Percentiles rank a stretch among this genome's conserved stretches.
Conservation (phyloP, 2,797 vertebrate genomes). For the Pipistrellus kuhlii region DNA sequence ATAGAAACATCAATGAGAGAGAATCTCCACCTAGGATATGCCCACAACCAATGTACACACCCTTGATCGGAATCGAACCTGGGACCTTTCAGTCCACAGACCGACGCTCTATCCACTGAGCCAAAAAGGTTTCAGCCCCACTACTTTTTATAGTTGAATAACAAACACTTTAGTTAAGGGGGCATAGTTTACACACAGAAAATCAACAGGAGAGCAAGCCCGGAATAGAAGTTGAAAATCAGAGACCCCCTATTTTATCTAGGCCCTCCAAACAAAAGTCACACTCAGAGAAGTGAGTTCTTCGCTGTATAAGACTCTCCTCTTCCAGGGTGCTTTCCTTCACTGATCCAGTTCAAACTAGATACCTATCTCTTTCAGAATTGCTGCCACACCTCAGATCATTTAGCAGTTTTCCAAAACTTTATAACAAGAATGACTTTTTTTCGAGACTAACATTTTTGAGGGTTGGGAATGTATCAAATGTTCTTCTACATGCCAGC, state of each 20-base stretch:
- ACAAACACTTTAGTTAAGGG: not conserved
- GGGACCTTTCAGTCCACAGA: too few species aligned
- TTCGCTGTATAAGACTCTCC: not conserved
- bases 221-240: not conserved
- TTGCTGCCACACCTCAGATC: not conserved
- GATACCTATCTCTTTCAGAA: not conserved
- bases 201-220: not conserved
- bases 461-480: not conserved
- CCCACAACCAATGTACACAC: too few species aligned
- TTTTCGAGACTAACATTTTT: not conserved
- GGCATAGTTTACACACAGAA: not conserved
- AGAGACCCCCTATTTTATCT: not conserved
- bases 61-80: too few species aligned
- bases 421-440: slow-evolving; percentile 3
- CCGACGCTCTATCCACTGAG: too few species aligned
- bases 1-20: too few species aligned
- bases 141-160: not conserved
- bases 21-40: too few species aligned
- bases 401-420: slow-evolving; percentile 12
- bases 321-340: not conserved
- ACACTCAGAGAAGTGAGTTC: not conserved
- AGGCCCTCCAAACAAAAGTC: not conserved
- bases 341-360: not conserved
- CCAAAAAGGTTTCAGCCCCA: not conserved
- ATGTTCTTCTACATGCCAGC: not conserved